A percentile compares a stretch with the other conserved stretches of the same genome.
Evolutionary conservation across 2,113 vertebrate species (phyloP).

Genomic region (Poeciliopsis turrubarensis): DNA sequence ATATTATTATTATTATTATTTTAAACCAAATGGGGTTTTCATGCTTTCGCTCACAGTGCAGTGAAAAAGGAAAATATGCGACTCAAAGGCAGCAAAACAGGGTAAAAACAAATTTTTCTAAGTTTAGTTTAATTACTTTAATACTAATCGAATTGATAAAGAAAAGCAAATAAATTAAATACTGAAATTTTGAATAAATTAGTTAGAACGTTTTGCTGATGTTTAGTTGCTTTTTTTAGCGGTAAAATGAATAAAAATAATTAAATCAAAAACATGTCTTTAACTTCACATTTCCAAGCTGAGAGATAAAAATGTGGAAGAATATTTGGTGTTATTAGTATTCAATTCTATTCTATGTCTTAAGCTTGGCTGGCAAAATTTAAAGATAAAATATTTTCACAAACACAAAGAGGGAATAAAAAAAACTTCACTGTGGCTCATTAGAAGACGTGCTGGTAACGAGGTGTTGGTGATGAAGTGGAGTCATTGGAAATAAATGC

Average conservation of each 20-base stretch:
- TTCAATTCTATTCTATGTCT: not conserved
- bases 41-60: not conserved
- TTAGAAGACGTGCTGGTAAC: conserved; percentile 40
- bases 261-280: not conserved
- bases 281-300: too few relatives aligned
- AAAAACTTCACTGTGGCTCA: conserved; percentile 28
- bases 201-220: not conserved
- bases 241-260: not conserved
- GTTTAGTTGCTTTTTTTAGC: not conserved
- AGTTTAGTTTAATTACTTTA: not conserved
- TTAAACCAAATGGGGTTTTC: conserved; percentile 28
- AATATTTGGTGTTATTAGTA: conserved; percentile 55
- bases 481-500: conserved; percentile 76
- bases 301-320: conserved; percentile 67
- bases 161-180: not conserved
- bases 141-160: not conserved
- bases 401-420: conserved; percentile 3
- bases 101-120: not conserved
- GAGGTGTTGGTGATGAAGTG: conserved; percentile 64
- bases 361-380: not conserved
- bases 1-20: conserved; percentile 1
- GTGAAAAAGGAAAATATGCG: not conserved
- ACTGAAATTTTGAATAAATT: not conserved
- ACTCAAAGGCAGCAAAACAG: not conserved
- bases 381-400: conserved; percentile 7